Evolutionary conservation across 2,797 vertebrate species (phyloP).

Genomic region (Gymnothorax reevesii): DNA sequence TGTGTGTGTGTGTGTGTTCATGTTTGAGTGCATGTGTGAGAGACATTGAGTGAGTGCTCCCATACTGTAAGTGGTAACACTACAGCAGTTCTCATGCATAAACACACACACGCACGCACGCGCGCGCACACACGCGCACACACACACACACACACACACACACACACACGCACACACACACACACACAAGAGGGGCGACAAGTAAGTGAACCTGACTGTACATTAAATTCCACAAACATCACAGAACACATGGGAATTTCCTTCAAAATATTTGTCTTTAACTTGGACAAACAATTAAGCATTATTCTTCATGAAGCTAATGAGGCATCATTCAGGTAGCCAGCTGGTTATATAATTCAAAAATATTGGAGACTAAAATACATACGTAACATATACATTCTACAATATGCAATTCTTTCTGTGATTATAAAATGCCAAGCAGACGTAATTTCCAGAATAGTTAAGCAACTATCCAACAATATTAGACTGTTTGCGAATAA

Average conservation of each 20-base stretch:
- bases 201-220: background rate
- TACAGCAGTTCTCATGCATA: background rate
- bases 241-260: background rate
- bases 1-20: conserved; percentile 1
- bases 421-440: background rate
- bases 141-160: too few species aligned
- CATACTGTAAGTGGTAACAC: background rate
- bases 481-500: background rate
- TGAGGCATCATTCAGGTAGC: background rate
- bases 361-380: background rate
- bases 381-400: background rate
- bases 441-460: background rate
- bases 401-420: background rate
- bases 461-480: background rate
- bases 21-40: conserved; percentile 43
- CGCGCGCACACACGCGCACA: too few species aligned
- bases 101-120: background rate
- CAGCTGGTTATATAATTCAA: background rate
- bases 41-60: background rate
- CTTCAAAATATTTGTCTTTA: background rate
- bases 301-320: background rate
- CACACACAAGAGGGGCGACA: background rate
- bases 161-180: background rate
- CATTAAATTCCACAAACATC: background rate
- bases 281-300: background rate